These are phyloP conservation scores for Spodoptera littoralis DNA, from an alignment of 2,888 invertebrate species.

Conservation along the genomic window DNA sequence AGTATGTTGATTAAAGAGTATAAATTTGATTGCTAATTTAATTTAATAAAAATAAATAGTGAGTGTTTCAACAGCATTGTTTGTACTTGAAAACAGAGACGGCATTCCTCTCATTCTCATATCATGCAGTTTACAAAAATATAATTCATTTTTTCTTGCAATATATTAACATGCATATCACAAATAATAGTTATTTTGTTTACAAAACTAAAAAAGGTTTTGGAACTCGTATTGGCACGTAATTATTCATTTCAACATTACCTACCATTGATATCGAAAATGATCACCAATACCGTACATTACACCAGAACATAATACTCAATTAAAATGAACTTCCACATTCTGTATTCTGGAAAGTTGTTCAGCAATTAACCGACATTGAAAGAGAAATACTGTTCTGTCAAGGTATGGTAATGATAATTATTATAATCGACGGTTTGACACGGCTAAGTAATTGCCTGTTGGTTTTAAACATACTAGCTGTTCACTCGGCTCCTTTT, in stretches of 20 bases:
- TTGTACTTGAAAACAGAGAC: no score
- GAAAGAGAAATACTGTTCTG: constrained; percentile 41
- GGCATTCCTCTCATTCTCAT: no score
- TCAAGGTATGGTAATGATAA: constrained; percentile 54
- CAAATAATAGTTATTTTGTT: no score
- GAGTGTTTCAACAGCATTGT: no score
- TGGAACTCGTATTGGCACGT: not conserved
- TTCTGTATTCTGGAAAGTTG: constrained; percentile 49
- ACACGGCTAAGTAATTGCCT: constrained; percentile 55
- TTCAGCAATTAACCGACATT: constrained; percentile 50
- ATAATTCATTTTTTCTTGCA: no score
- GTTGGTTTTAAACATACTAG: constrained; percentile 45
- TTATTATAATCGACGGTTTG: constrained; percentile 56
- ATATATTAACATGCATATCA: no score
- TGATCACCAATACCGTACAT: constrained; percentile 9
- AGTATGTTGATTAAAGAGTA: no score
- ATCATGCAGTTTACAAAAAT: no score
- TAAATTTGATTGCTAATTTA: no score
- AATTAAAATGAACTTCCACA: constrained; percentile 44
- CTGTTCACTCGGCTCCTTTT: constrained; percentile 33
- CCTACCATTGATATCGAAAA: constrained; percentile 6
- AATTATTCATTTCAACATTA: not conserved
- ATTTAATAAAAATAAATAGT: no score
- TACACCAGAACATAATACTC: constrained; percentile 14
- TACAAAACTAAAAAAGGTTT: no score